phyloP scores from a whole-genome alignment of 2,113 vertebrate genomes.

The Glareola pratincola region DNA sequence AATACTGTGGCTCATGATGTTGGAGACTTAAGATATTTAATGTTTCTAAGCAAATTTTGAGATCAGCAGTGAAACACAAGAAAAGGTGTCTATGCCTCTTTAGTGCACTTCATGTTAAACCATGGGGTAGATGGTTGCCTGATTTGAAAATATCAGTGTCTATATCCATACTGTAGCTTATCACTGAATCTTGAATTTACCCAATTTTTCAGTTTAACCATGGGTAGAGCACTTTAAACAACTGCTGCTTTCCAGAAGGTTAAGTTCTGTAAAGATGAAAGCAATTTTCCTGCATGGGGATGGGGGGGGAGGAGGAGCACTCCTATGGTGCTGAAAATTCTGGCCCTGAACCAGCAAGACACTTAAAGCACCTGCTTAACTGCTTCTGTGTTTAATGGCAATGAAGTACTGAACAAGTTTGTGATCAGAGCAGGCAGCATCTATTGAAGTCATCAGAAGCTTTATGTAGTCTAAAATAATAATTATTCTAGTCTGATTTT shows the following conservation, averaged over 20 bases:
- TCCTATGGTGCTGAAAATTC: not conserved
- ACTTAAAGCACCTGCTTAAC: not conserved
- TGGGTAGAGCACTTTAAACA: not conserved
- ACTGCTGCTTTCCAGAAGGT: not conserved
- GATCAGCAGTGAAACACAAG: not conserved
- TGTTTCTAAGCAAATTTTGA: not conserved
- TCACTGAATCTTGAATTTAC: not conserved
- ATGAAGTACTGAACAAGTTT: not conserved
- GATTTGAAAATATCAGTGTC: not conserved
- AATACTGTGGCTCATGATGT: not conserved
- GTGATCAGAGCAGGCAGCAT: not conserved
- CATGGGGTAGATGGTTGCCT: not conserved
- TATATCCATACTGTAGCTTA: not conserved
- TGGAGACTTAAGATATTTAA: not conserved
- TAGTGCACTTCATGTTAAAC: not conserved
- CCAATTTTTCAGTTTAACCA: not conserved
- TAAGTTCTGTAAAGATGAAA: not conserved
- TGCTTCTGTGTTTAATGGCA: not conserved
- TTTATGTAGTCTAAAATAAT: not conserved
- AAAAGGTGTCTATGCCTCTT: not conserved
- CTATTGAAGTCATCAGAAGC: not conserved
- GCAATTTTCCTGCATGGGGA: not conserved
- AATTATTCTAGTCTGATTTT: not conserved
- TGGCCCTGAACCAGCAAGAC: not conserved
- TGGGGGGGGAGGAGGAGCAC: rapidly evolving